phyloP scores from a whole-genome alignment of 2,888 invertebrate species.

The Muschampia plurimacula region DNA sequence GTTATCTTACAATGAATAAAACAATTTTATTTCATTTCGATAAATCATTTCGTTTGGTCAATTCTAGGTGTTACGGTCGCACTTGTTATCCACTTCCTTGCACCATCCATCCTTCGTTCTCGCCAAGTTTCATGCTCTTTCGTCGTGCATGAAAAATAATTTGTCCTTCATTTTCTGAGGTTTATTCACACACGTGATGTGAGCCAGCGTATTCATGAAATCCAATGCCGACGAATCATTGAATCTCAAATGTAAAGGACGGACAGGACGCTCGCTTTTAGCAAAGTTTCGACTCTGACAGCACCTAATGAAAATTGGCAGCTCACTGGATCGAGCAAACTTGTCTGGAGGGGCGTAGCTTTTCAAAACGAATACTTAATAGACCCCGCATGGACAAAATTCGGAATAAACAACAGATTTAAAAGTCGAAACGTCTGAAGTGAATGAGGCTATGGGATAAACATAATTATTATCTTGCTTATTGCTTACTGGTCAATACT shows the following conservation, averaged over 20 bases:
- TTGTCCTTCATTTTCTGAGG: conserved; percentile 52
- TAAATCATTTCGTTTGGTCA: too few relatives aligned
- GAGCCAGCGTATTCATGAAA: conserved; percentile 60
- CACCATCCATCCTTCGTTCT: too few relatives aligned
- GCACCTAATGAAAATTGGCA: conserved; percentile 81
- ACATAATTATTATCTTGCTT: conserved; percentile 34
- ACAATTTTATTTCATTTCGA: too few relatives aligned
- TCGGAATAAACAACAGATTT: conserved; percentile 27
- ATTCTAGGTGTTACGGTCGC: too few relatives aligned
- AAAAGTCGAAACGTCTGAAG: conserved; percentile 36
- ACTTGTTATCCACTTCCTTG: too few relatives aligned
- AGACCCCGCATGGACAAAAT: conserved; percentile 6
- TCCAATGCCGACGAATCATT: conserved; percentile 61
- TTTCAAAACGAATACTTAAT: conserved; percentile 38
- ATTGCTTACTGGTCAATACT: not conserved
- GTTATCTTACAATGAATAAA: too few relatives aligned
- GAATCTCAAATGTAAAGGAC: conserved; percentile 69
- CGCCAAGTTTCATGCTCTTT: not conserved
- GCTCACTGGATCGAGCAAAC: conserved; percentile 71
- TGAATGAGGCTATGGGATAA: conserved; percentile 47
- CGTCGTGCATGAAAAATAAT: conserved; percentile 43
- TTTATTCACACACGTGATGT: conserved; percentile 54
- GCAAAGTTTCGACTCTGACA: conserved; percentile 68
- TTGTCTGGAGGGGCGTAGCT: conserved; percentile 48
- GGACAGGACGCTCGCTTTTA: conserved; percentile 56